Conservation (phyloP, 2,113 vertebrate species). For the Arenaria interpres region DNA sequence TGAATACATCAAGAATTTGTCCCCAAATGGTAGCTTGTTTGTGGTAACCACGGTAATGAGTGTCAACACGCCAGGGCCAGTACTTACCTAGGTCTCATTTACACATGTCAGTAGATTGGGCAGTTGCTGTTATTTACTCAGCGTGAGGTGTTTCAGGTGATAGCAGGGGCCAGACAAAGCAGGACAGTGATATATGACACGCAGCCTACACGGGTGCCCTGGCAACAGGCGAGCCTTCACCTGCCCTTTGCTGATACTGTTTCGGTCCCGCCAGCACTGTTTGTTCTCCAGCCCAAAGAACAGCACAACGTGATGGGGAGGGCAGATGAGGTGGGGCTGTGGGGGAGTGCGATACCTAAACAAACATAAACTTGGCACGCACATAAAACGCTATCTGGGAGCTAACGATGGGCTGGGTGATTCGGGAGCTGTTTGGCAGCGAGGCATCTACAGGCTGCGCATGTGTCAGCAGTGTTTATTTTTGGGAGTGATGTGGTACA, state of each 20-base stretch:
- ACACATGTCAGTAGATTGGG: conserved; percentile 75
- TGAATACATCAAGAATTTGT: conserved; percentile 76
- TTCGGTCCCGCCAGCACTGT: conserved; percentile 77
- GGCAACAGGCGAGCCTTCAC: conserved; percentile 87
- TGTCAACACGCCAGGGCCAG: conserved; percentile 73
- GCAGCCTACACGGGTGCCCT: conserved; percentile 68
- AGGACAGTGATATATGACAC: conserved; percentile 77
- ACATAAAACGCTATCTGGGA: not conserved
- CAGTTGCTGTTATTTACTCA: conserved; percentile 86
- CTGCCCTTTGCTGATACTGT: conserved; percentile 81
- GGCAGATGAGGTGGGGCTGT: not conserved
- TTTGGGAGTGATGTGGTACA: not conserved
- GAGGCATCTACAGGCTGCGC: not conserved
- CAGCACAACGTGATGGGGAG: not conserved
- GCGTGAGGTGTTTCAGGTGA: conserved; percentile 80
- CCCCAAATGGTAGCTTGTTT: conserved; percentile 57
- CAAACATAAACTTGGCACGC: conserved; percentile 26
- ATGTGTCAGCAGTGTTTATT: not conserved
- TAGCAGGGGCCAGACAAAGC: conserved; percentile 80
- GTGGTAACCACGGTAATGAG: conserved; percentile 82
- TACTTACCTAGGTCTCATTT: conserved; percentile 75
- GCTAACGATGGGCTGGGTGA: not conserved
- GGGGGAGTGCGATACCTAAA: not conserved
- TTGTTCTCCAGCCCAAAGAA: conserved; percentile 62
- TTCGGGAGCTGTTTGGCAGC: not conserved